phyloP scores from a whole-genome alignment of 2,113 vertebrate genomes.

The Gobius niger region DNA sequence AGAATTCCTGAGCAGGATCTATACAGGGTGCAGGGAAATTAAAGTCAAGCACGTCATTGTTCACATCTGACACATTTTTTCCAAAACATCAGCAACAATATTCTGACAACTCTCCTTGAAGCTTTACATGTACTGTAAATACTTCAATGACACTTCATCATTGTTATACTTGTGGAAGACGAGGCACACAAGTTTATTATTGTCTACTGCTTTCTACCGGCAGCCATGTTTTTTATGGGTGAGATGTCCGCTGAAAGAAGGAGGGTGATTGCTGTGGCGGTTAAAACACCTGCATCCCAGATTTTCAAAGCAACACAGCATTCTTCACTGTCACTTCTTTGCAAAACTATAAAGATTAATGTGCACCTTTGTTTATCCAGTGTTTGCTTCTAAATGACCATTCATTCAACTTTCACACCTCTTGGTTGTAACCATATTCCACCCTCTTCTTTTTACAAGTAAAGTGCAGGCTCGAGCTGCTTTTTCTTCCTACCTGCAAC shows the following conservation, averaged over 20 bases:
- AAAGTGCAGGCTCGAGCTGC: conserved; percentile 93
- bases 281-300: conserved; percentile 25
- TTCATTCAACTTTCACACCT: not conserved
- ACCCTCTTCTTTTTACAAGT: conserved; percentile 70
- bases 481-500: conserved; percentile 91
- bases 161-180: conserved; percentile 26
- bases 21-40: conserved; percentile 58
- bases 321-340: conserved; percentile 9
- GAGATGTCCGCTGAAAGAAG: conserved; percentile 28
- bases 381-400: conserved; percentile 7
- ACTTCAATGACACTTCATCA: conserved; percentile 55
- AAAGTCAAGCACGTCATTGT: conserved; percentile 70
- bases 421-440: conserved; percentile 9
- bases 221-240: conserved; percentile 41
- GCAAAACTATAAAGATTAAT: not conserved
- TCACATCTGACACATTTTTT: conserved; percentile 64
- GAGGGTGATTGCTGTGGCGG: conserved; percentile 23
- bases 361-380: conserved; percentile 15
- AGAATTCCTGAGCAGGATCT: conserved; percentile 67
- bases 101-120: conserved; percentile 42
- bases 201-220: conserved; percentile 32
- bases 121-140: conserved; percentile 28
- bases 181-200: conserved; percentile 43
- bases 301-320: conserved; percentile 20
- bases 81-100: conserved; percentile 45